A percentile compares a stretch with the other conserved stretches of the same genome.
Evolutionary conservation across 2,113 vertebrate species (phyloP).

Genomic region (Leiothrix lutea): DNA sequence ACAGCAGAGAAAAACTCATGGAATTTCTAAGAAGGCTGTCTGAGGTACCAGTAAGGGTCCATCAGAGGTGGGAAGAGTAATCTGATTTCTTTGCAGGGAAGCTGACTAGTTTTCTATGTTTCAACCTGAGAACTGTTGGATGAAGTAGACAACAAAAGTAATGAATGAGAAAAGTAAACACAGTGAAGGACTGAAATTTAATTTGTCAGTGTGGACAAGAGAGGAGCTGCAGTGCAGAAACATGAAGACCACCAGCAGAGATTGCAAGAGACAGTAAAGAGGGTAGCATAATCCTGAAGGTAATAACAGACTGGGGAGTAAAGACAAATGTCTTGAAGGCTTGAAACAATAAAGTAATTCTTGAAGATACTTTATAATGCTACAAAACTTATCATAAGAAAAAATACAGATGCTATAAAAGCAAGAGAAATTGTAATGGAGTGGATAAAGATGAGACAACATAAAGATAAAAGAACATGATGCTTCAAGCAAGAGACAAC

Average conservation of each 20-base stretch:
- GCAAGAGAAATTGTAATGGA: conserved; percentile 23
- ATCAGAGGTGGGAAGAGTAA: neutral
- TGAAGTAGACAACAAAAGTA: neutral
- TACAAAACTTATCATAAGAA: conserved; percentile 53
- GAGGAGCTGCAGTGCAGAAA: neutral
- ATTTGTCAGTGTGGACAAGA: neutral
- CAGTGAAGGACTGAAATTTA: neutral
- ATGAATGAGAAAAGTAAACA: neutral
- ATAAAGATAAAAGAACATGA: conserved; percentile 50
- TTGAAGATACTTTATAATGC: conserved; percentile 54
- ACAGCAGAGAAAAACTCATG: neutral
- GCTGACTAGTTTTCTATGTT: neutral
- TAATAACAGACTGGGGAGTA: conserved; percentile 37
- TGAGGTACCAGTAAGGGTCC: neutral
- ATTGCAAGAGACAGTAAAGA: neutral
- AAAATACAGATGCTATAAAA: conserved; percentile 48
- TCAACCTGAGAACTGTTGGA: neutral
- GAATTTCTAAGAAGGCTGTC: neutral
- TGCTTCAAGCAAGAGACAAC: conserved; percentile 37
- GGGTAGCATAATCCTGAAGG: neutral
- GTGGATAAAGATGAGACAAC: conserved; percentile 41
- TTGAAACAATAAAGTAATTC: conserved; percentile 58
- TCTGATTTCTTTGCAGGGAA: neutral
- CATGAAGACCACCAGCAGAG: neutral
- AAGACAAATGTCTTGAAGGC: conserved; percentile 43